phyloP scores from a whole-genome alignment of 1,140 invertebrate species.

The Bombus pyrosoma region DNA sequence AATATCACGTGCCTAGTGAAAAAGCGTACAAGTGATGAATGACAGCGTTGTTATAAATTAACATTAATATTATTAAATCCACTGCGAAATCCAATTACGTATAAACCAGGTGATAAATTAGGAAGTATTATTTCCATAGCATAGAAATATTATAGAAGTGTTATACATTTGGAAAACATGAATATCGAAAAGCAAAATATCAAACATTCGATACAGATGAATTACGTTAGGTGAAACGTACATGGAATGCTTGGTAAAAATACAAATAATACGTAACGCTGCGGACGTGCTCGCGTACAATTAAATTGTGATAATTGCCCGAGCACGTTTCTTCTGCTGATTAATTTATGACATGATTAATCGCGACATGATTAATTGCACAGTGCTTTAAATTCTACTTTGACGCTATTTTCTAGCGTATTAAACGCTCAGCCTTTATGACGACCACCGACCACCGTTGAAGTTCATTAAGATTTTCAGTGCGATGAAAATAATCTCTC shows the following conservation, averaged over 20 bases:
- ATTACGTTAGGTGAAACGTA: too few relatives aligned
- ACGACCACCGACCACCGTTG: background rate
- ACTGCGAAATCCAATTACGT: background rate
- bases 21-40: too few relatives aligned
- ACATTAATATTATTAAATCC: background rate
- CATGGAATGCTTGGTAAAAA: background rate
- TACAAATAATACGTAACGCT: background rate
- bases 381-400: background rate
- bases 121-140: background rate
- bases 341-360: background rate
- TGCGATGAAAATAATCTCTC: slow-evolving; percentile 23
- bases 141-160: too few relatives aligned
- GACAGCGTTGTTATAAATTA: background rate
- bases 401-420: slow-evolving; percentile 1
- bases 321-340: background rate
- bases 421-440: slow-evolving; percentile 11
- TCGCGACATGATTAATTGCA: slow-evolving; percentile 10
- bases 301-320: background rate
- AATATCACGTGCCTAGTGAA: too few relatives aligned
- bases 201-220: too few relatives aligned
- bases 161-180: background rate
- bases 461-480: slow-evolving; percentile 27
- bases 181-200: background rate
- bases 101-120: background rate
- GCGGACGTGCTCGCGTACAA: too few relatives aligned